Evolutionary conservation across 92 coral and sea anemone genomes (phyloP).

Genomic region (Palythoa heliodiscus): DNA sequence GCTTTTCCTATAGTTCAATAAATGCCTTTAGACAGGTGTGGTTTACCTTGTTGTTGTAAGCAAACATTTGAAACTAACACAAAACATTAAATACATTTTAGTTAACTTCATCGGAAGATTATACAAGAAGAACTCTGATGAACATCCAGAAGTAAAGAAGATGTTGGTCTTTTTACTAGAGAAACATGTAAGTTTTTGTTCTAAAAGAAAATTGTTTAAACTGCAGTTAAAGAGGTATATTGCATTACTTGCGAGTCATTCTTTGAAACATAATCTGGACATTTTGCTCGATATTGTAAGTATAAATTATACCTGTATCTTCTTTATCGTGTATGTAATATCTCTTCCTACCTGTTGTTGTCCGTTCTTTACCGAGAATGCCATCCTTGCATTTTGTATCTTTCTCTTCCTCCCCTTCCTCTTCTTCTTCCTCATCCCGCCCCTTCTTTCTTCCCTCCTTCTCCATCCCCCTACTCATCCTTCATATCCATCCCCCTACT

Average conservation of each 20-base stretch:
- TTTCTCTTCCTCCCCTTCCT: background rate
- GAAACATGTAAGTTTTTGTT: slow-evolving; percentile 78
- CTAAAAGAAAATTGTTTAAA: background rate
- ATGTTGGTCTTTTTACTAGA: slow-evolving; percentile 76
- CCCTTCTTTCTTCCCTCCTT: background rate
- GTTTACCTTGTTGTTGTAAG: no score
- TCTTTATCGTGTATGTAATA: background rate
- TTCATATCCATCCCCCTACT: no score
- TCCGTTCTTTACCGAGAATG: background rate
- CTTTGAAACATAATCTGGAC: no score
- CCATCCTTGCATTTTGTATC: background rate
- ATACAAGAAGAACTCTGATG: slow-evolving; percentile 75
- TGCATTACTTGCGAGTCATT: background rate
- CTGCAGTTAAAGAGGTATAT: background rate
- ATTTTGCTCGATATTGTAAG: background rate
- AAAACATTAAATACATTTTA: background rate
- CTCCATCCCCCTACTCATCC: background rate
- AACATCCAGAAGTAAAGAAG: slow-evolving; percentile 67
- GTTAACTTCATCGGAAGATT: slow-evolving; percentile 74
- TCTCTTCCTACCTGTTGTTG: background rate
- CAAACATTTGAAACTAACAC: no score
- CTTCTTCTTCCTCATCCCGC: background rate
- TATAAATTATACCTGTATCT: no score
- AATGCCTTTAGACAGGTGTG: no score
- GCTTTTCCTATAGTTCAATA: no score